Evolutionary conservation across 2,888 invertebrate species (phyloP).

Genomic region (Trichopoda pennipes): DNA sequence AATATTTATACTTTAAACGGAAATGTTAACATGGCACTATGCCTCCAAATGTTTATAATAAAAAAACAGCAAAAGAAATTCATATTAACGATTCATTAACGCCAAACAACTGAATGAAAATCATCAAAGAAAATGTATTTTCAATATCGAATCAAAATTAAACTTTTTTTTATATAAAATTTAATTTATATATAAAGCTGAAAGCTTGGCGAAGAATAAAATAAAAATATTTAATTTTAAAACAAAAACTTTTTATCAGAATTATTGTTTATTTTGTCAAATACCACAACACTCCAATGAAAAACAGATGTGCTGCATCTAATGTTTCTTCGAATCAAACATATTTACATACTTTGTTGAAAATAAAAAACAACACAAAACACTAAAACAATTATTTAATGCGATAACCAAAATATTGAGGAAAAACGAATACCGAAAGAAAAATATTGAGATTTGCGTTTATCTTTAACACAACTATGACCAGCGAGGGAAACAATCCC

Average conservation of each 20-base stretch:
- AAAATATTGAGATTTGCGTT: too few species aligned
- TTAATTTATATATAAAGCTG: constrained; percentile 3
- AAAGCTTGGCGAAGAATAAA: not conserved
- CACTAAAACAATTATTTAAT: constrained; percentile 6
- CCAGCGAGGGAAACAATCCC: not conserved
- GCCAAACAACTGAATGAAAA: constrained; percentile 28
- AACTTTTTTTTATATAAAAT: not conserved
- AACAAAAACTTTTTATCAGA: constrained; percentile 17
- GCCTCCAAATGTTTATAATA: constrained; percentile 23
- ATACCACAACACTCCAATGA: not conserved
- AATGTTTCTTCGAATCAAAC: not conserved
- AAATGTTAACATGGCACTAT: too few species aligned
- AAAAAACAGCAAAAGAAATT: constrained; percentile 11
- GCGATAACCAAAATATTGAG: not conserved
- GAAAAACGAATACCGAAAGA: not conserved
- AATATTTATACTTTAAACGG: constrained; percentile 20
- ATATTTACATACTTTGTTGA: not conserved
- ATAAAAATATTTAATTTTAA: constrained; percentile 7
- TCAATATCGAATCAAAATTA: constrained; percentile 6
- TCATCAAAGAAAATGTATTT: constrained; percentile 35
- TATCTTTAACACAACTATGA: not conserved
- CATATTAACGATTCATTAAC: constrained; percentile 4
- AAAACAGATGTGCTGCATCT: constrained; percentile 31
- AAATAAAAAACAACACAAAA: not conserved
- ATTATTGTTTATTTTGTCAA: constrained; percentile 34